Base-by-base conservation (phyloP, 1,140 invertebrate genomes). In the Aphelenchoides besseyi region DNA sequence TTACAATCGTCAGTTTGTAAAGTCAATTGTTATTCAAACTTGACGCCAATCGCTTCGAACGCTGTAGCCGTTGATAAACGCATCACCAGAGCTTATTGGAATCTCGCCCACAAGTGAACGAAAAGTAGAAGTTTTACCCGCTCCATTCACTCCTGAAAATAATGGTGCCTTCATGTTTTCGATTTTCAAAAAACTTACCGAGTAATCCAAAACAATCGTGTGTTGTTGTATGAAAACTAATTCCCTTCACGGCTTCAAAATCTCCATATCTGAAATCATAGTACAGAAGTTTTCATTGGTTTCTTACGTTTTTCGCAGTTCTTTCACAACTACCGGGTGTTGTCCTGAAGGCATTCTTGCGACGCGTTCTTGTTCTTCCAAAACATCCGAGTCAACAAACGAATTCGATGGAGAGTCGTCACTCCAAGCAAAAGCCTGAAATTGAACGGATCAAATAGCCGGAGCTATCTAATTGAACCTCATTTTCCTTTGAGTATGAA, bases 21-120 rank as follows among this genome's bases (percentile, higher is more conserved):
- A 69, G 23, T 71, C 29, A 29, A 72, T n/a, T n/a, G n/a, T n/a
- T n/a, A n/a, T n/a, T n/a, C 72, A 28, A 28, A 67, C 75, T 9
- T 69, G 18, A 68, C 76, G 53, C 79, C 79, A 82, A 30, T 79
- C 67, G 23, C 63, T 72, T 26, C 54, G 74, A 8, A 82, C 73
- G 85, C 86, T 87, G 79, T 84, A 84, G 5, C 85, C 48, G 82
- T 79, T 59, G 61, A 87, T 77, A 70, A 83, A 85, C 62, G 89
- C 89, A 79, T 87, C 85, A n/a, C 91, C 91, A 32, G 82, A 84
- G 12, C 90, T 88, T 8, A 90, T 85, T 36, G 85, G 75, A 52
- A 89, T 87, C 82, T 92, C 91, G 16, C 93, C 93, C 0, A 92
- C 94, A 69, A 90, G 77, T 87, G 89, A 89, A 77, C 88, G 87